Base-by-base conservation (phyloP, 2,113 vertebrate genomes). In the Marmota monax region DNA sequence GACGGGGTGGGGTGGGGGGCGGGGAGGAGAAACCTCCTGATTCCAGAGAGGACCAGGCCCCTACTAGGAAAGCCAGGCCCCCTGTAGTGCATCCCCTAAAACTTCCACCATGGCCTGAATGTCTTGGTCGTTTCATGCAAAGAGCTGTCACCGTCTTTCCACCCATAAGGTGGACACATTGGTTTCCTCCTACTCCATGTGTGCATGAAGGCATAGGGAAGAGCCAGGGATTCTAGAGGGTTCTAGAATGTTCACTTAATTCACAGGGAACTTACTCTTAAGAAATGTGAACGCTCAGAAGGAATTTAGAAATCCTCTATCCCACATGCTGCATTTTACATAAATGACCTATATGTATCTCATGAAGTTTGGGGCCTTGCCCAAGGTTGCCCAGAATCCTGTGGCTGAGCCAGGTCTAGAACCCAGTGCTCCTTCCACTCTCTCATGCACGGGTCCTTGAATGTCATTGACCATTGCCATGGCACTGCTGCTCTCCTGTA, bases 241-340 rank as follows among this genome's bases (percentile, higher is more conserved):
- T 51, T 96, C 45, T n/a, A 45, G 74, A 78, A 69, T 45, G 18
- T 76, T 69, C 17, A 1, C 63, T 96, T 69, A 56, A 76, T 69
- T 82, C 39, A 22, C 53, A 90, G 1, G 58, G 25, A 74, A 79
- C 53, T 69, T 48, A n/a, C 5, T 76, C 22, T n/a, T 70, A 65
- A 56, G 42, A 37, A 39, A 48, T 65, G 3, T 32, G 37, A 83
- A 32, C 18, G 3, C 12, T 58, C 37, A 11, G 82, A 88, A 61
- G 16, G 29, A n/a, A 61, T 29, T 39, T 34, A 27, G 39, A 48
- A 45, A 7, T 53, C 18, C n/a, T 23, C 48, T n/a, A 2, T 20
- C 4, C 34, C 0, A 4, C 37, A 23, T 2, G 27, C 45, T 70
- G 56, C n/a, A 14, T 23, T 78, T 74, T 34, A 8, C 61, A 25